These are phyloP conservation scores for Hymenochirus boettgeri DNA, from an alignment of 2,113 vertebrate genomes.

Conservation along the genomic window DNA sequence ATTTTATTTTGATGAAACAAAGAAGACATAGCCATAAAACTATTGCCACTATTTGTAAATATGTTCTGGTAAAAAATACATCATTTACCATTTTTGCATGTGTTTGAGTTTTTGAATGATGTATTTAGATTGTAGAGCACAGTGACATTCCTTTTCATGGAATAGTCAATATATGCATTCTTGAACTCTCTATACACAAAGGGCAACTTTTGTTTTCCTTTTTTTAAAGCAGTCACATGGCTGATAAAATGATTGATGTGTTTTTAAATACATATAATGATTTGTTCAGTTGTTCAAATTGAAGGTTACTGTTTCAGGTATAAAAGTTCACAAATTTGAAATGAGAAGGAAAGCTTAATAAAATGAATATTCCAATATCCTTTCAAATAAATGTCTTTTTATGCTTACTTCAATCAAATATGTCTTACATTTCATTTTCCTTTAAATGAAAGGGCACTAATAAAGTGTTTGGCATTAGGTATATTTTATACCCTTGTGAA, in stretches of 20 bases:
- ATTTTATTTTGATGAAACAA: no score
- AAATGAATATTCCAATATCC: constrained; percentile 12
- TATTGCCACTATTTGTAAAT: constrained; percentile 10
- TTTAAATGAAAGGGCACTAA: no score
- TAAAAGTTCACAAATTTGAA: constrained; percentile 30
- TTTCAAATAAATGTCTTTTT: constrained; percentile 12
- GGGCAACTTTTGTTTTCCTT: constrained; percentile 28
- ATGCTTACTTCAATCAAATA: neutral
- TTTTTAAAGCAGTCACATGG: constrained; percentile 24
- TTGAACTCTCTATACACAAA: constrained; percentile 8
- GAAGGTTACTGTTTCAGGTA: constrained; percentile 29
- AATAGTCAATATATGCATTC: constrained; percentile 17
- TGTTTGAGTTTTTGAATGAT: neutral
- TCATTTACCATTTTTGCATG: neutral
- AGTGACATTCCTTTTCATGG: constrained; percentile 15
- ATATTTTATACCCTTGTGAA: no score
- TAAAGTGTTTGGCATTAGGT: no score
- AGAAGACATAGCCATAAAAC: constrained; percentile 6
- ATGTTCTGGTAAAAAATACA: constrained; percentile 10
- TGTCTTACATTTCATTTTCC: no score
- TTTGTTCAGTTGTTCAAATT: constrained; percentile 15
- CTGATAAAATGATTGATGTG: constrained; percentile 41
- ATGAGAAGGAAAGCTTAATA: constrained; percentile 21
- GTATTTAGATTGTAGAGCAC: no score
- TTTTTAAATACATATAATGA: constrained; percentile 42